Base-by-base conservation (phyloP, 2,888 invertebrate species). In the Euproctis similis region DNA sequence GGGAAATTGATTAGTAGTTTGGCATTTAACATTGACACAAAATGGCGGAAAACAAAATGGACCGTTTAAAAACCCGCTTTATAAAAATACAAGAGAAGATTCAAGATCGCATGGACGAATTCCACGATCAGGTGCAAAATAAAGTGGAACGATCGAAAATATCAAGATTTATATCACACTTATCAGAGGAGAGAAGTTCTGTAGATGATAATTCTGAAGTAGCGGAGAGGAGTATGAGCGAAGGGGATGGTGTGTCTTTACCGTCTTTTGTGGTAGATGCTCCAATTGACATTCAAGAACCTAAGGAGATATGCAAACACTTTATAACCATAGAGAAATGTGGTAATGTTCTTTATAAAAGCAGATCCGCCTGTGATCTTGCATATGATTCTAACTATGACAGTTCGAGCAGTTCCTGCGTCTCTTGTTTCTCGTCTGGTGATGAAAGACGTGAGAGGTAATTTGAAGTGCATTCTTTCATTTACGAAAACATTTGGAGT, bases 111-210 rank as follows among this genome's bases (percentile, higher is more conserved):
- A 73, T 85, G 20, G 85, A 85, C 38, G 77, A 72, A 26, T 54
- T 85, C 0, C 82, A 81, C 44, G 85, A 81, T 22, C 74, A 80
- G 34, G 53, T 85, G 1, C 82, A 82, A 16, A 67, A 41, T n/a
- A 71, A 68, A 50, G 60, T 76, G 12, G 77, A 80, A 24, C 59
- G 47, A 12, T 70, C 72, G 0, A 67, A 69, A 36, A 34, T 76
- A 10, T 60, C 70, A 0, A 62, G 50, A 35, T 70, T 84, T 2
- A 67, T 77, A 1, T 66, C 78, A 0, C 73, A 81, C 39, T 26
- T 77, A n/a, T 54, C 59, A 0, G 78, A 80, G 26, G 81, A 82
- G 1, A 62, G 50, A 34, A 73, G 65, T 50, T 78, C 76, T 1
- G 8, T 55, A 1, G 76, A 73, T 9, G 62, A 62, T 14, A 58